Conservation (phyloP, 2,797 vertebrate species). For the Chlorospingus semifuscus region DNA sequence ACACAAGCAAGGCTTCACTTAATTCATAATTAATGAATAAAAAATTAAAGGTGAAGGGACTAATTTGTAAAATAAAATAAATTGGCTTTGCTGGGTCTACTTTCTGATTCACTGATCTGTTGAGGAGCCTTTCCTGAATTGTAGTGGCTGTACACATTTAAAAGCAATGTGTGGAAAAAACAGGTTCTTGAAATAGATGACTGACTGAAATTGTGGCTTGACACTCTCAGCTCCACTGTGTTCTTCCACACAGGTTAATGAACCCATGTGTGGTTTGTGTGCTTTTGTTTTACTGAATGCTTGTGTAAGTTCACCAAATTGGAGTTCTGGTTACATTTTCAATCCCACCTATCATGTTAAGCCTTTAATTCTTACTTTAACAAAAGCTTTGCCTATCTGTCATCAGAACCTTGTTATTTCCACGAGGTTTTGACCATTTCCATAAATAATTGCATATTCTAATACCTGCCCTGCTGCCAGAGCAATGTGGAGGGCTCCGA, state of each 20-base stretch:
- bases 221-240: not conserved
- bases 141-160: not conserved
- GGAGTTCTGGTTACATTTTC: not conserved
- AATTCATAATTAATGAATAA: not conserved
- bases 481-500: accelerated
- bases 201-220: not conserved
- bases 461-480: not conserved
- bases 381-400: not conserved
- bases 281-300: not conserved
- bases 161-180: not conserved
- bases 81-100: accelerated
- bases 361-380: not conserved
- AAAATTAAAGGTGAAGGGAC: not conserved
- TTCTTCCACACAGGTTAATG: not conserved
- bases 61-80: not conserved
- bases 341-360: not conserved
- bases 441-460: not conserved
- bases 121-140: not conserved
- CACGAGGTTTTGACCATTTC: not conserved
- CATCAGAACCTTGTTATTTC: not conserved
- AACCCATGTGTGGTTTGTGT: not conserved
- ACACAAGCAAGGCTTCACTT: not conserved
- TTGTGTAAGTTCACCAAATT: not conserved
- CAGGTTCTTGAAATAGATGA: not conserved
- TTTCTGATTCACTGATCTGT: not conserved